Conservation (phyloP, 1,140 invertebrate species). For the Drosophila navojoa region DNA sequence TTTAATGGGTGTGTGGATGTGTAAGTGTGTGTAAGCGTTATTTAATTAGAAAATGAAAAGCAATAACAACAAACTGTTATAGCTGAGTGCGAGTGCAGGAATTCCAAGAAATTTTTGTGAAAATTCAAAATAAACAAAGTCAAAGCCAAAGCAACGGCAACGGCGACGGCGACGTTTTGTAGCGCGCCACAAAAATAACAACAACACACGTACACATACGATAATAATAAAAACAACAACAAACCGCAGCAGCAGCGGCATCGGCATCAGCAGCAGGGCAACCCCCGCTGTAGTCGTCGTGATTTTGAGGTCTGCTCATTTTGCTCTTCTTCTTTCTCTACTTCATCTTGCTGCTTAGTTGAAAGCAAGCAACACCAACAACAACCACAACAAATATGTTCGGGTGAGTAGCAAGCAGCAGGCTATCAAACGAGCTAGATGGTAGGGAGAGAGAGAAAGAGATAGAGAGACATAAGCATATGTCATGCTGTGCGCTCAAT, state of each 20-base stretch:
- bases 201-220: neutral
- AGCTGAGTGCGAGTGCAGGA: conserved; percentile 47
- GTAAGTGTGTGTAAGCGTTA: conserved; percentile 10
- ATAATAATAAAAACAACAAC: conserved; percentile 12
- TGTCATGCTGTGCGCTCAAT: conserved; percentile 50
- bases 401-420: conserved; percentile 46
- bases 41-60: conserved; percentile 43
- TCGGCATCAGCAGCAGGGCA: conserved; percentile 15
- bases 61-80: conserved; percentile 15
- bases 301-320: conserved; percentile 50
- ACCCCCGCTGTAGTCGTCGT: conserved; percentile 45
- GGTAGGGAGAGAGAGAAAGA: neutral
- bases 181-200: conserved; percentile 53
- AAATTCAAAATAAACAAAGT: conserved; percentile 76
- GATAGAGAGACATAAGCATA: conserved; percentile 21
- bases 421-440: neutral
- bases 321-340: conserved; percentile 7
- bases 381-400: conserved; percentile 45
- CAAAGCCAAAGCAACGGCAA: conserved; percentile 25
- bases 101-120: conserved; percentile 68
- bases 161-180: conserved; percentile 35
- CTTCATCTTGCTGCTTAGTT: conserved; percentile 22
- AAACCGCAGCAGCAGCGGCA: conserved; percentile 8
- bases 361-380: conserved; percentile 27
- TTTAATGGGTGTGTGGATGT: neutral